These are phyloP conservation scores for Spodoptera littoralis DNA, from an alignment of 2,888 invertebrate species.

Conservation along the genomic window DNA sequence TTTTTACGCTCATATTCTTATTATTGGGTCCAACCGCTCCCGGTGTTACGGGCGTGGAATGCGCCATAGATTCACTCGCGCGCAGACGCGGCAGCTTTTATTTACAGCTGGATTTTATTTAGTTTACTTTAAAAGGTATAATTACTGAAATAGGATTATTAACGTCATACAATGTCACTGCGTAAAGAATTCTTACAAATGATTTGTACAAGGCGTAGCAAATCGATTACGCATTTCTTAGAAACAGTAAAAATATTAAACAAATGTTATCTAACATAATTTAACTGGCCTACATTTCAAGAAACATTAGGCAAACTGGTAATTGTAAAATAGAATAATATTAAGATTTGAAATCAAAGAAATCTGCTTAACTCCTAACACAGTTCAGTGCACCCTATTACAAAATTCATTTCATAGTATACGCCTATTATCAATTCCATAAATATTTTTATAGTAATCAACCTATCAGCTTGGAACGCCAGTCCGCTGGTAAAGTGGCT, in stretches of 20 bases:
- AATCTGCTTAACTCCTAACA: conserved; percentile 29
- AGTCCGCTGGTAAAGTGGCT: conserved; percentile 67
- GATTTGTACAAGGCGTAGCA: too few species aligned
- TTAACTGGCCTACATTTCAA: too few species aligned
- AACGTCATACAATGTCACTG: too few species aligned
- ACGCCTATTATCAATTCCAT: conserved; percentile 72
- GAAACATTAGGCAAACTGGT: too few species aligned
- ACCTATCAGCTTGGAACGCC: conserved; percentile 80
- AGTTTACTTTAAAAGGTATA: not conserved
- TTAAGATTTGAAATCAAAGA: conserved; percentile 11
- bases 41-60: conserved; percentile 88
- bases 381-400: conserved; percentile 59
- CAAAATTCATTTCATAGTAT: conserved; percentile 62
- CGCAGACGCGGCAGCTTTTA: conserved; percentile 74
- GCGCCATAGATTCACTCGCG: conserved; percentile 75
- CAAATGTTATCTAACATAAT: too few species aligned
- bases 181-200: too few species aligned
- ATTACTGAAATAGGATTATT: not conserved
- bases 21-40: conserved; percentile 87
- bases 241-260: too few species aligned
- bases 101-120: conserved; percentile 9
- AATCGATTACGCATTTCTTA: too few species aligned
- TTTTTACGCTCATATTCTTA: conserved; percentile 87
- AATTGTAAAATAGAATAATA: too few species aligned
- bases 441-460: conserved; percentile 83